Conservation (phyloP, 2,113 vertebrate genomes). For the Probosciger aterrimus region DNA sequence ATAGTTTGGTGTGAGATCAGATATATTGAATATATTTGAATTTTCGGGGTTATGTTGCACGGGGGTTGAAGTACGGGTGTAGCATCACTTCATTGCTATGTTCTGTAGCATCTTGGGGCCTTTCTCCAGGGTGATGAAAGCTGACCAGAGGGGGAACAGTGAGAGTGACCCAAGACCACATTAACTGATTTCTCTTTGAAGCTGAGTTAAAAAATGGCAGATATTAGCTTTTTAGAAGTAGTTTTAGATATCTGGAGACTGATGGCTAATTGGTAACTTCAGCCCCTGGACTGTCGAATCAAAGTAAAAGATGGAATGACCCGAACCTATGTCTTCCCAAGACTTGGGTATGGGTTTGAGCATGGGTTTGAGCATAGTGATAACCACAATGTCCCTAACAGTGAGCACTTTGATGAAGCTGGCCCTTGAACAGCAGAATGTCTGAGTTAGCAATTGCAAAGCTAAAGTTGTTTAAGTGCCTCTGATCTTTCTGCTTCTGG, state of each 20-base stretch:
- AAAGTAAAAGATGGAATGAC: not conserved
- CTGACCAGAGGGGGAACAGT: not conserved
- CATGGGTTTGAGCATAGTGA: not conserved
- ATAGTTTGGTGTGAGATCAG: not conserved
- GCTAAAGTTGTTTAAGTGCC: not conserved
- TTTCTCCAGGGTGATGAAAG: not conserved
- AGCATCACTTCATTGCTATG: rapidly evolving
- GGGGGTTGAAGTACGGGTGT: not conserved
- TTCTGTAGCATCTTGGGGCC: not conserved
- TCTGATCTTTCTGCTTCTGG: not conserved
- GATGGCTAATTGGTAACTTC: not conserved
- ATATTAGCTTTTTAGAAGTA: not conserved
- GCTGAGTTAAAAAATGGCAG: not conserved
- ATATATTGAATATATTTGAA: not conserved
- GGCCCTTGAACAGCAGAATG: not conserved
- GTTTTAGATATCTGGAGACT: not conserved
- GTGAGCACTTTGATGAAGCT: not conserved
- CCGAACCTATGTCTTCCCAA: not conserved
- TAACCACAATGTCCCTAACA: not conserved
- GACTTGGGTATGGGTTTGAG: not conserved
- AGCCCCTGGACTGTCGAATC: not conserved
- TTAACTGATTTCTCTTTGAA: not conserved
- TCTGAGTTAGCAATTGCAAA: not conserved
- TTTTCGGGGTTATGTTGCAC: rapidly evolving
- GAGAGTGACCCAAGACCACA: not conserved